Conservation (phyloP, 2,113 vertebrate genomes). For the Aix galericulata region DNA sequence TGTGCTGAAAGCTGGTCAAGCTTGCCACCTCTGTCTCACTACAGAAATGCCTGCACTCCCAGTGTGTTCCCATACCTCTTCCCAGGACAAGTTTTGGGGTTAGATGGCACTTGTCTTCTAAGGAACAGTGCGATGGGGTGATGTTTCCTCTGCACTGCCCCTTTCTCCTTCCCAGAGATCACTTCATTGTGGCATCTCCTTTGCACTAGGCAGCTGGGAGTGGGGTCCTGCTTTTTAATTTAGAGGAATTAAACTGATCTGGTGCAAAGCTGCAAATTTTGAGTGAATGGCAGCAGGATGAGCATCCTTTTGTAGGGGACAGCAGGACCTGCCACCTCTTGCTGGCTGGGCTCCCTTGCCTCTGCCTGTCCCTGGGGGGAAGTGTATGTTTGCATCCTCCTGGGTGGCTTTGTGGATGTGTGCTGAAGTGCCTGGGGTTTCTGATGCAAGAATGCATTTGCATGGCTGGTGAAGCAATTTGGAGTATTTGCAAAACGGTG, state of each 20-base stretch:
- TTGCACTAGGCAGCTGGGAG: not conserved
- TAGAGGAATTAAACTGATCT: not conserved
- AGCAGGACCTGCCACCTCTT: not conserved
- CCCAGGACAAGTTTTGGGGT: too few species aligned
- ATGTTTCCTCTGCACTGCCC: not conserved
- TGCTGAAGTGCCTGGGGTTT: too few species aligned
- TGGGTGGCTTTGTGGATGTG: too few species aligned
- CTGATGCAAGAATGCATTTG: too few species aligned
- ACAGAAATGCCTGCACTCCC: not conserved
- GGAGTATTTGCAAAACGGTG: not conserved
- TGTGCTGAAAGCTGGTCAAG: not conserved
- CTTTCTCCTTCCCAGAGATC: not conserved
- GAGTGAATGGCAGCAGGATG: fast-evolving
- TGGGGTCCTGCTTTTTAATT: not conserved
- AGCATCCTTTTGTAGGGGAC: not conserved
- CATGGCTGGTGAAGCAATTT: not conserved
- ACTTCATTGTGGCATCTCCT: not conserved
- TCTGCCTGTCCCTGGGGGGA: not conserved
- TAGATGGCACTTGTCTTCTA: not conserved
- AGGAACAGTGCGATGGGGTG: not conserved
- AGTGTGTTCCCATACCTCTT: fast-evolving
- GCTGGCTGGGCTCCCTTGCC: not conserved
- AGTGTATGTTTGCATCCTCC: not conserved
- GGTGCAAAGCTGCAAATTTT: not conserved
- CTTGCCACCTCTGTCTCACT: fast-evolving